phyloP scores from a whole-genome alignment of 2,797 vertebrate genomes.

The Gymnoscopelus braueri region DNA sequence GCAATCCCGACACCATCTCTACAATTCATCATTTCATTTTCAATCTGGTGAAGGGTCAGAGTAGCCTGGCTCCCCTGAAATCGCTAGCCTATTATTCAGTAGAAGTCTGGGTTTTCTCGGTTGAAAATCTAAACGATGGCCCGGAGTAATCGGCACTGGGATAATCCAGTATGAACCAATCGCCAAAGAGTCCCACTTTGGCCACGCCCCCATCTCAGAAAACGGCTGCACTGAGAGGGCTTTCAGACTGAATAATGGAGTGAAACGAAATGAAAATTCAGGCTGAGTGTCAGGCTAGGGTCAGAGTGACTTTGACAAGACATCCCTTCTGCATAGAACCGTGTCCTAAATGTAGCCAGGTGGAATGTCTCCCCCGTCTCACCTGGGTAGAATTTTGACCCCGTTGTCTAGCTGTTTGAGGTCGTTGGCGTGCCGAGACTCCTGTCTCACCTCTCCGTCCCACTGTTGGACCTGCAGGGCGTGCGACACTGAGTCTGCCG shows the following conservation, averaged over 20 bases:
- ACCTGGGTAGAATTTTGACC: constrained; percentile 96
- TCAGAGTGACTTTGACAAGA: background rate
- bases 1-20: background rate
- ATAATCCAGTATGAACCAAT: too few relatives aligned
- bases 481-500: constrained; percentile 95
- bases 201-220: too few relatives aligned
- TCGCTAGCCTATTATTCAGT: too few relatives aligned
- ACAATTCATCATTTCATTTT: background rate
- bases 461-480: constrained; percentile 96
- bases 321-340: background rate
- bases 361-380: constrained; percentile 49
- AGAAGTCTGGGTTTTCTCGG: too few relatives aligned
- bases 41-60: background rate
- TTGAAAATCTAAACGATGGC: too few relatives aligned
- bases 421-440: constrained; percentile 91
- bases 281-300: too few relatives aligned
- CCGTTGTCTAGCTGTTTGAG: constrained; percentile 95
- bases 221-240: too few relatives aligned
- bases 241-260: too few relatives aligned
- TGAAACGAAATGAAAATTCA: too few relatives aligned
- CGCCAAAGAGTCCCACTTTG: too few relatives aligned
- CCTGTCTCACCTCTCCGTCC: constrained; percentile 96
- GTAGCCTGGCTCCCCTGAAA: too few relatives aligned
- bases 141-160: too few relatives aligned
- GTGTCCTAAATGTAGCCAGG: background rate